Evolutionary conservation across 1,140 invertebrate species (phyloP).

Genomic region (Brachionus paranguensis): DNA sequence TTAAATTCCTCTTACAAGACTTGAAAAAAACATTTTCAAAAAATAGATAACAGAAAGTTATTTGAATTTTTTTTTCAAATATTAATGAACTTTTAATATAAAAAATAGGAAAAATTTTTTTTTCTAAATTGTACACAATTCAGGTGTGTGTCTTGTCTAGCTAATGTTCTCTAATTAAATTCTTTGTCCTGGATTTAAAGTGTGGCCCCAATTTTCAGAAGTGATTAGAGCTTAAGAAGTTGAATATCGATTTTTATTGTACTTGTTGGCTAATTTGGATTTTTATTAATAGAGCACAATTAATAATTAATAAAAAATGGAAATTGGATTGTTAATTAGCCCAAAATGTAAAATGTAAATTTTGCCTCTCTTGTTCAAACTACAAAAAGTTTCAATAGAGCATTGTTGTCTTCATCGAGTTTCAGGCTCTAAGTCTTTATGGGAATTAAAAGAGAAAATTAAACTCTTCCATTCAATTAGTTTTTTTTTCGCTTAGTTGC

Average conservation of each 20-base stretch:
- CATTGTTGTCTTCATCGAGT: not conserved
- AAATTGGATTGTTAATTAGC: conserved; percentile 15
- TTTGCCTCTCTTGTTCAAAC: conserved; percentile 3
- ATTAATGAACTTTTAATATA: too few species aligned
- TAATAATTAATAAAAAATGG: conserved; percentile 39
- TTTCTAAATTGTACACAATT: not conserved
- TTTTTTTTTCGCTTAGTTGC: not conserved
- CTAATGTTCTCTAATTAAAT: not conserved
- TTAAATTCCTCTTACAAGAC: too few species aligned
- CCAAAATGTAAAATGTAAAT: conserved; percentile 21
- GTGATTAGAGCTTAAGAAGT: not conserved
- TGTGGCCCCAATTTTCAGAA: not conserved
- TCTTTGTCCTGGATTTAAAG: not conserved
- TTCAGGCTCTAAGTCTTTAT: not conserved
- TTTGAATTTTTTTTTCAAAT: not conserved
- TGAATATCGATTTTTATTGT: conserved; percentile 31
- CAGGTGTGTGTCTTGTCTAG: not conserved
- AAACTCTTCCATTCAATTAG: conserved; percentile 26
- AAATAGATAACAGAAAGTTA: not conserved
- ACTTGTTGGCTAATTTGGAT: conserved; percentile 18
- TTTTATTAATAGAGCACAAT: conserved; percentile 34
- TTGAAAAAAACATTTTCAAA: not conserved
- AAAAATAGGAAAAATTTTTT: too few species aligned
- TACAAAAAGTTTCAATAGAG: conserved; percentile 16
- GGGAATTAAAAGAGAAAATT: conserved; percentile 21